Percentiles rank a stretch among this genome's conserved stretches.
phyloP scores from a whole-genome alignment of 2,797 vertebrate species.

The Tympanoctomys barrerae region DNA sequence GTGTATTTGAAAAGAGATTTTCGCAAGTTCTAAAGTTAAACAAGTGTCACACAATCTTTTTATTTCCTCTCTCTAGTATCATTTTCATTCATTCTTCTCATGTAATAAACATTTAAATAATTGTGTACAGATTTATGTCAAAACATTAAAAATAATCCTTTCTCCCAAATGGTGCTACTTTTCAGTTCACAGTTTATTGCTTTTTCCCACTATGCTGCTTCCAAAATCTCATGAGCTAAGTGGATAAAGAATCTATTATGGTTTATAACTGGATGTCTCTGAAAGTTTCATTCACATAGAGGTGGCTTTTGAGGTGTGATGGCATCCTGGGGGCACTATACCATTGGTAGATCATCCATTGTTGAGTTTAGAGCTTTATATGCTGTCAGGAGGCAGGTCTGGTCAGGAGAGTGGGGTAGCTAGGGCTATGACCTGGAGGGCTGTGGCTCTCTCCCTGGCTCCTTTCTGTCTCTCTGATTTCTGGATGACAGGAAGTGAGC shows the following conservation, averaged over 20 bases:
- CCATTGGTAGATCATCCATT: not conserved
- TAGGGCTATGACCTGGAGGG: not conserved
- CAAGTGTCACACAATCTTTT: not conserved
- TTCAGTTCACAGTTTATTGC: not conserved
- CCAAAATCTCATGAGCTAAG: not conserved
- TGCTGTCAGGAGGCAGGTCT: not conserved
- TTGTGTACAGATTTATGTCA: not conserved
- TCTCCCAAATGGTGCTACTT: not conserved
- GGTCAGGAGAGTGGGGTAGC: not conserved
- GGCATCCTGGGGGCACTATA: not conserved
- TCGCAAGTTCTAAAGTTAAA: not conserved
- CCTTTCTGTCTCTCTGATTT: not conserved
- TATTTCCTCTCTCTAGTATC: not conserved
- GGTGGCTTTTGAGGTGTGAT: not conserved
- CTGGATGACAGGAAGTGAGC: not conserved
- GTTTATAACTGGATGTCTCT: not conserved
- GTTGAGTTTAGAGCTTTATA: not conserved
- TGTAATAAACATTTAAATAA: not conserved
- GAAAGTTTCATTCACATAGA: not conserved
- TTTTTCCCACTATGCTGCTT: not conserved
- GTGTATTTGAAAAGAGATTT: not conserved
- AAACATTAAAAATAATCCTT: not conserved
- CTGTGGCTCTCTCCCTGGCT: not conserved
- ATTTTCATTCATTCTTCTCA: not conserved
- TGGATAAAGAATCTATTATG: not conserved